phyloP scores from a whole-genome alignment of 2,797 vertebrate genomes.

The Streptopelia turtur region DNA sequence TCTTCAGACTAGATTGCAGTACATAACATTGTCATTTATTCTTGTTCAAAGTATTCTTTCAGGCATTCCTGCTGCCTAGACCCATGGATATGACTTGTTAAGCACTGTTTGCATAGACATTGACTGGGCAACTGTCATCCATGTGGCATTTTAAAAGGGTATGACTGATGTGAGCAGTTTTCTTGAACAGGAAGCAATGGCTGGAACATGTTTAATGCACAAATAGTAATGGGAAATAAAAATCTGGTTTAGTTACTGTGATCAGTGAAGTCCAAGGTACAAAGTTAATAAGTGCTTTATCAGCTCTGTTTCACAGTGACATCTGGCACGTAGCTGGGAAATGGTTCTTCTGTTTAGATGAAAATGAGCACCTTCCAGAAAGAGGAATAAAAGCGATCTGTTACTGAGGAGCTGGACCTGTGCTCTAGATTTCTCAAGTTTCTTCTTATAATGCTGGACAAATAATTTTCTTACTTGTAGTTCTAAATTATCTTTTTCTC shows the following conservation, averaged over 20 bases:
- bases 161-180: neutral
- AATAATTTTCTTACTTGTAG: neutral
- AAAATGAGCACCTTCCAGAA: neutral
- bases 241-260: neutral
- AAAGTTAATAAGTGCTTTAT: neutral
- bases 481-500: neutral
- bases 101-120: neutral
- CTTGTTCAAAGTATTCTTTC: neutral
- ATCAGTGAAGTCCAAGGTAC: neutral
- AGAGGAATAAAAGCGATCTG: neutral
- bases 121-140: neutral
- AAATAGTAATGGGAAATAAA: neutral
- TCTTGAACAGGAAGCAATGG: neutral
- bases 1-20: neutral
- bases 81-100: neutral
- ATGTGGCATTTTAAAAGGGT: neutral
- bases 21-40: neutral
- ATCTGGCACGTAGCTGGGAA: neutral
- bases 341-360: neutral
- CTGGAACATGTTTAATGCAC: neutral
- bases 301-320: neutral
- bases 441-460: neutral
- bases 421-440: neutral
- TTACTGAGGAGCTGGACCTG: neutral
- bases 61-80: neutral